Evolutionary conservation across 2,113 vertebrate species (phyloP), one percentile per base, ranked within the genome.

Genomic region (Muntiacus reevesi): DNA sequence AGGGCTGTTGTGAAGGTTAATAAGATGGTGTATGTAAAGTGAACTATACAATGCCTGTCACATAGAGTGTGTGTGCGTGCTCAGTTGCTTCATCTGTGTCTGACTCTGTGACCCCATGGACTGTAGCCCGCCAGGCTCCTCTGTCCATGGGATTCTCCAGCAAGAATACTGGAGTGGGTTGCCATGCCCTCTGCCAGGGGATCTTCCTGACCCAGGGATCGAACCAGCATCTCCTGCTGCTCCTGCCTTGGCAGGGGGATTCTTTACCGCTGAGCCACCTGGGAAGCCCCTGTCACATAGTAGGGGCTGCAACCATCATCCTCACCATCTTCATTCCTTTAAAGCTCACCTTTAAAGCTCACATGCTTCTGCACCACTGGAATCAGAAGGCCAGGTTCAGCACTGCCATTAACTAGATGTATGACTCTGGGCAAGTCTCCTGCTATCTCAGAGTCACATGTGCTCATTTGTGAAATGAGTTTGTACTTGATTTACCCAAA

Each of bases 51-150:
- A 3, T 79, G 86, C 71, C 30, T 47, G 6, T 12, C 67, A 27
- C 47, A 9, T 10, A 33, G 40, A 1, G n/a, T 0, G 2, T 27
- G 23, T 43, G 23, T 43, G 23, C 0, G 36, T 27, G 71, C 71
- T 76, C 23, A 76, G 71, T 43, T 0, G 1, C 23, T 43, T 76
- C 23, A 14, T 40, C 14, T 0, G 14, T 74, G 71, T 23, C 23
- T 23, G 27, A 7, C 71, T 76, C 71, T 76, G 36, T 27, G 36
- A 43, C 23, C 23, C 23, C 36, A 13, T 13, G 36, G 21, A 43
- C 71, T 43, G 21, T 27, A 43, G 71, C 6, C 71, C 36, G 27
- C 36, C 71, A 76, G 36, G 36, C 36, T 76, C 36, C 71, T 43
- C 71, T 40, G 67, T 71, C n/a, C n/a, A 71, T 40, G 67, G 21